Evolutionary conservation across 2,888 invertebrate species (phyloP).

Genomic region (Ptycholaimellus sp.): DNA sequence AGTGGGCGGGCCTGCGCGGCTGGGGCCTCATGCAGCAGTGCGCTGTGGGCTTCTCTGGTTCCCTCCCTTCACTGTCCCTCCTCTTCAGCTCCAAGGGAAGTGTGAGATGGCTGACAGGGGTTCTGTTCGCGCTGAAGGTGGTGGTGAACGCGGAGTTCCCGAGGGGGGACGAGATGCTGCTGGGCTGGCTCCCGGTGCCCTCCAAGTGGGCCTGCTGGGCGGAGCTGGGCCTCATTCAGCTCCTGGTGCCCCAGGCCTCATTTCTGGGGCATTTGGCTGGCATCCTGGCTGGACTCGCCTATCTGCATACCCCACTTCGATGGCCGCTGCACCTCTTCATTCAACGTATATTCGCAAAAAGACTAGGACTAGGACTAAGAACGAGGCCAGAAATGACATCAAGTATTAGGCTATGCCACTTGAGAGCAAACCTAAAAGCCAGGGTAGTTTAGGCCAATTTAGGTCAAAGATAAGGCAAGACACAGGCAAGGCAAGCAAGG

Average conservation of each 20-base stretch:
- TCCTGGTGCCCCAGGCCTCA: constrained; percentile 40
- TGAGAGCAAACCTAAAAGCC: too few species aligned
- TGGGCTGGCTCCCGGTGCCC: constrained; percentile 31
- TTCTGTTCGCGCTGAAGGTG: constrained; percentile 41
- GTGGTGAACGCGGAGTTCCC: constrained; percentile 28
- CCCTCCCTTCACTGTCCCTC: background rate
- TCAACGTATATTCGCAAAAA: constrained; percentile 1
- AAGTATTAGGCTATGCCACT: too few species aligned
- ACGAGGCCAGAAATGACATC: background rate
- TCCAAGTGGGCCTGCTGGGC: constrained; percentile 38
- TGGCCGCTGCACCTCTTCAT: background rate
- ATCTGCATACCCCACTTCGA: constrained; percentile 33
- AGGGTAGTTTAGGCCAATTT: too few species aligned
- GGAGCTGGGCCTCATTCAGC: constrained; percentile 38
- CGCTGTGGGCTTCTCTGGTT: constrained; percentile 42
- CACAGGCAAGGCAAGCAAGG: too few species aligned
- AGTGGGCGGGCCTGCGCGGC: constrained; percentile 27
- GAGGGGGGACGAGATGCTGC: constrained; percentile 16
- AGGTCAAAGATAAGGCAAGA: too few species aligned
- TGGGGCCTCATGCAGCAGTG: constrained; percentile 32
- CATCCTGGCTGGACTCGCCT: constrained; percentile 38
- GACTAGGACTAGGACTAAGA: background rate
- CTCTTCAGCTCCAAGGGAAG: background rate
- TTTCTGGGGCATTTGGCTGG: constrained; percentile 42
- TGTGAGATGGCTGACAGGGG: constrained; percentile 29